A percentile compares a stretch with the other conserved stretches of the same genome.
Evolutionary conservation across 2,888 invertebrate species (phyloP).

Genomic region (Cantharis rufa): DNA sequence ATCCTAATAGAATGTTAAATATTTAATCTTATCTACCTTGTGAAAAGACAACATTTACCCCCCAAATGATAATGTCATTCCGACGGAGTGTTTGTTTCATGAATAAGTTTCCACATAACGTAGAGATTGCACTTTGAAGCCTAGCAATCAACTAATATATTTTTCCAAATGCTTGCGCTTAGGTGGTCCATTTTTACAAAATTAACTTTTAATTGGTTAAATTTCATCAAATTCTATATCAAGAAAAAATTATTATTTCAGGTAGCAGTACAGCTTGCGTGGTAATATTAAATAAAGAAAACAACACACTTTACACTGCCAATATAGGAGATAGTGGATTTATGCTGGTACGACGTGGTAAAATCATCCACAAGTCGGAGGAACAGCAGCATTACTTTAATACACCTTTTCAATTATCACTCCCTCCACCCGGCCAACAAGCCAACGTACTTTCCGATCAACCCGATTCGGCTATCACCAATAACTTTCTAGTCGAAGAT

Average conservation of each 20-base stretch:
- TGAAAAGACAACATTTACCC: neutral
- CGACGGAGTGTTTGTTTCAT: neutral
- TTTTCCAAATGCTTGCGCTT: neutral
- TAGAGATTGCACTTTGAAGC: neutral
- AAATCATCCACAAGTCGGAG: conserved; percentile 88
- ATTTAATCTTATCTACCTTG: neutral
- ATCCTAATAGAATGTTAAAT: neutral
- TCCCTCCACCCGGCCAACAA: conserved; percentile 89
- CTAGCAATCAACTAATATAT: neutral
- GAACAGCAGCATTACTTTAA: conserved; percentile 99
- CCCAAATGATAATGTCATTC: neutral
- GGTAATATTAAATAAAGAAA: conserved; percentile 88
- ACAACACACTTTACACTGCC: conserved; percentile 89
- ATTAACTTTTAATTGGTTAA: neutral
- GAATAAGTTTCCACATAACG: neutral
- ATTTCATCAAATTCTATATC: too few relatives aligned
- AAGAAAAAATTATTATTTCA: conserved; percentile 50
- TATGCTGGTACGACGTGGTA: conserved; percentile 85
- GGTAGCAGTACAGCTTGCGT: conserved; percentile 99
- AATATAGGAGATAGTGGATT: conserved; percentile 99
- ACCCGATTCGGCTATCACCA: conserved; percentile 88
- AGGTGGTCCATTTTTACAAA: neutral
- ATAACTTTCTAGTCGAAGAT: conserved; percentile 85
- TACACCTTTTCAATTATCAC: conserved; percentile 94
- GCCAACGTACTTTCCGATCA: conserved; percentile 89